Conservation (phyloP, 1,140 invertebrate genomes). For the Lepidostoma basale region DNA sequence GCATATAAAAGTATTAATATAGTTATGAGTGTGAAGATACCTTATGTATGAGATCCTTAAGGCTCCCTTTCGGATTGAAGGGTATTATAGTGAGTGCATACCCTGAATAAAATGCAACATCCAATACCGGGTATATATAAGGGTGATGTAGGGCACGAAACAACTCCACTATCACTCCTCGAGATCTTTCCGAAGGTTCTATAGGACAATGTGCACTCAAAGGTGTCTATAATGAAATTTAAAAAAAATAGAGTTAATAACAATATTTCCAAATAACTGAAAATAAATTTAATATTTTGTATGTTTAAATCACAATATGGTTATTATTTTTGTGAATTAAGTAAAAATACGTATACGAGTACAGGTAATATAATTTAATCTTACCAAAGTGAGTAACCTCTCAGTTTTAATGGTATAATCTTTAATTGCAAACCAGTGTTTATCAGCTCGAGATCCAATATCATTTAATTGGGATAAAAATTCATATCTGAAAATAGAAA, state of each 20-base stretch:
- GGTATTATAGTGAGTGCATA: slow-evolving; percentile 78
- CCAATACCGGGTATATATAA: slow-evolving; percentile 87
- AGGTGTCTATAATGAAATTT: slow-evolving; percentile 51
- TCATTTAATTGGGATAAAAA: slow-evolving; percentile 77
- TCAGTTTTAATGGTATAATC: slow-evolving; percentile 83
- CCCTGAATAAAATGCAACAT: slow-evolving; percentile 69
- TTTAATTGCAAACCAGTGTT: slow-evolving; percentile 88
- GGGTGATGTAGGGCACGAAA: slow-evolving; percentile 88
- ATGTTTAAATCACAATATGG: no score
- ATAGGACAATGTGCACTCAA: slow-evolving; percentile 58
- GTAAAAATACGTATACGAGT: background rate
- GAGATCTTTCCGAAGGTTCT: slow-evolving; percentile 57
- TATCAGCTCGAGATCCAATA: slow-evolving; percentile 82
- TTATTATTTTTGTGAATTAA: background rate
- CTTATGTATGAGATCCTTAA: slow-evolving; percentile 89
- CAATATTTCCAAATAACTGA: no score
- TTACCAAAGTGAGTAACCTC: slow-evolving; percentile 78
- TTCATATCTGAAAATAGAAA: slow-evolving; percentile 65
- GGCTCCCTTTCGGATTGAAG: slow-evolving; percentile 80
- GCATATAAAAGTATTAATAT: no score
- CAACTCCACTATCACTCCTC: slow-evolving; percentile 73
- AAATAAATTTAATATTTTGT: no score
- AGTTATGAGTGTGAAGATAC: slow-evolving; percentile 62
- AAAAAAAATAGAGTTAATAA: background rate
- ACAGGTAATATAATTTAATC: slow-evolving; percentile 10